Conservation (phyloP, 2,113 vertebrate species). For the Pituophis catenifer region DNA sequence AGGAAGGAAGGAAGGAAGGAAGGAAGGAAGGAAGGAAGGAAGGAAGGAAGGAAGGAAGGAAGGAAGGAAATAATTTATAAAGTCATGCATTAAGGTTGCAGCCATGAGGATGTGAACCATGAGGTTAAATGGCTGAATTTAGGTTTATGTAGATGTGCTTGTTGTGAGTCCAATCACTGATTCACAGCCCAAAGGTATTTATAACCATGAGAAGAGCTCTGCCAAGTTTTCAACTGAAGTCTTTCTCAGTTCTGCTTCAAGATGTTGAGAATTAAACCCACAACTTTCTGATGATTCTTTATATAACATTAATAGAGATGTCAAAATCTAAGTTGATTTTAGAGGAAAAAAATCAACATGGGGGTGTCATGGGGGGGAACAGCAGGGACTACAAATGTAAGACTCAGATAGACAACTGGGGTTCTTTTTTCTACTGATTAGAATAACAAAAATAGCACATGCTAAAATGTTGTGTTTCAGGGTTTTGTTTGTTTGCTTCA, state of each 20-base stretch:
- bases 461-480: constrained; percentile 64
- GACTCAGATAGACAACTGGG: constrained; percentile 75
- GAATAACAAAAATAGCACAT: constrained; percentile 82
- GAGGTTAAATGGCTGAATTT: background rate
- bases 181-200: background rate
- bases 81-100: background rate
- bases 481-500: constrained; percentile 59
- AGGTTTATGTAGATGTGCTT: background rate
- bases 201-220: background rate
- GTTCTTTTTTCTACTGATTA: constrained; percentile 70
- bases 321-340: background rate
- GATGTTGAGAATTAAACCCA: background rate
- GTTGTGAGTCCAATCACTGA: background rate
- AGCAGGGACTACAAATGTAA: constrained; percentile 58
- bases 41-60: background rate
- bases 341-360: background rate
- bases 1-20: background rate
- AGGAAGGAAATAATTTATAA: background rate
- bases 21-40: background rate
- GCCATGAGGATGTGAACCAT: background rate
- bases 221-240: background rate
- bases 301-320: background rate
- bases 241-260: background rate
- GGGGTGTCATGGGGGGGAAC: background rate
- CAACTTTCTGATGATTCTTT: background rate